Evolutionary conservation across 2,113 vertebrate genomes (phyloP), one percentile per base, ranked within the genome.

Genomic region (Physeter macrocephalus): DNA sequence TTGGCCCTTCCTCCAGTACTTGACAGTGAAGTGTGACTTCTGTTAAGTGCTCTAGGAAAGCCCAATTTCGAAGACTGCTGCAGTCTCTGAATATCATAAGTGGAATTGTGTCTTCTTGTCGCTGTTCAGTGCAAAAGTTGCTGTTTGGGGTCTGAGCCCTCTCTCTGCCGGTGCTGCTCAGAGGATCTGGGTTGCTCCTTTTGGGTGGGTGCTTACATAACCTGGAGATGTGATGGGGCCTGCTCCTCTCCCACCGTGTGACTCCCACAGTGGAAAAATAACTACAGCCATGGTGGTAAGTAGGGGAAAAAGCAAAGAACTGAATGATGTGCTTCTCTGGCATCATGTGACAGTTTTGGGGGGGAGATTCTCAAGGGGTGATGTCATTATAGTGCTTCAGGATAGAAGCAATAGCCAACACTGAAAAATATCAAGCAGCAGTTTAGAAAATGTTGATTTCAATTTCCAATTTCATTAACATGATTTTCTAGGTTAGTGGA

Each of bases 1-100:
- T 97, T 94, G 94, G 91, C 91, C 92, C 96, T 96, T 89, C 59
- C 0, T 64, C 67, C 94, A 97, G 95, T 80, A 61, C 78, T 93
- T 94, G 96, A 93, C 87, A 95, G 81, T 64, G 96, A 90, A 95
- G 95, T 87, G 69, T 97, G 90, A 93, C 90, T 85, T 88, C 75
- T 62, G 25, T n/a, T 67, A 23, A 31, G 46, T 46, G 41, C 61
- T 77, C 43, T 57, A 74, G 88, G 75, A 90, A 94, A 74, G 82
- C 23, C 61, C 67, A 25, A 2, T 9, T 49, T 69, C 25, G 61
- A 20, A 80, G 94, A 83, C 12, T n/a, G 69, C 43, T 80, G 83
- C 62, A 75, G 41, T 43, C 23, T 34, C 46, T 84, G 90, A 29
- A 46, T 85, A 4, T 52, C 36, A 36, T 34, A 61, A 31, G 57